phyloP scores from a whole-genome alignment of 2,888 invertebrate genomes.

The Latrodectus hesperus region DNA sequence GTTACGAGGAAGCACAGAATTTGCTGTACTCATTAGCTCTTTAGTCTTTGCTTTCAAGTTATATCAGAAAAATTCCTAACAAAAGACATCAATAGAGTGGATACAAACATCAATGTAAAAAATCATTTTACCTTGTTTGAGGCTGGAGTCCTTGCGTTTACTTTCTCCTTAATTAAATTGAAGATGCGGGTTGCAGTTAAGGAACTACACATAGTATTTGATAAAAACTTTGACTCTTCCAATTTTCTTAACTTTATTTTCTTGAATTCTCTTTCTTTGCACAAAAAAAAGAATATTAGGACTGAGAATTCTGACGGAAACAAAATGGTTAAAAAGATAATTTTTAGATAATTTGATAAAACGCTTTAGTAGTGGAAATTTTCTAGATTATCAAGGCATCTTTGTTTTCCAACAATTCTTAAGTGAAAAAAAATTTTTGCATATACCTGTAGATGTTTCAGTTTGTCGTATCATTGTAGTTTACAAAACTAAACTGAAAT shows the following conservation, averaged over 20 bases:
- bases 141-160: neutral
- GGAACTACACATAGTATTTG: neutral
- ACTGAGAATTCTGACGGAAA: neutral
- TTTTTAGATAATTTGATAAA: neutral
- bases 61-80: neutral
- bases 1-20: no score
- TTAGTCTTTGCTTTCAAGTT: neutral
- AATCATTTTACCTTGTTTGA: neutral
- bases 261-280: neutral
- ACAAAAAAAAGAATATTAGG: neutral
- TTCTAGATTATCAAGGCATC: no score
- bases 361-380: neutral
- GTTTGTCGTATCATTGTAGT: no score
- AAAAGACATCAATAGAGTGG: neutral
- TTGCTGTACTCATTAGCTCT: no score
- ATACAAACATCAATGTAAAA: neutral
- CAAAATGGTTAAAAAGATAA: neutral
- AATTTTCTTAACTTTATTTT: neutral
- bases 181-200: constrained; percentile 25
- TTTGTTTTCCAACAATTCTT: no score
- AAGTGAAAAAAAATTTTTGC: no score
- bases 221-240: neutral
- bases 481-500: no score
- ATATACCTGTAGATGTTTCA: no score
- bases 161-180: constrained; percentile 31